Evolutionary conservation across 2,888 invertebrate genomes (phyloP).

Genomic region (Caenorhabditis uteleia): DNA sequence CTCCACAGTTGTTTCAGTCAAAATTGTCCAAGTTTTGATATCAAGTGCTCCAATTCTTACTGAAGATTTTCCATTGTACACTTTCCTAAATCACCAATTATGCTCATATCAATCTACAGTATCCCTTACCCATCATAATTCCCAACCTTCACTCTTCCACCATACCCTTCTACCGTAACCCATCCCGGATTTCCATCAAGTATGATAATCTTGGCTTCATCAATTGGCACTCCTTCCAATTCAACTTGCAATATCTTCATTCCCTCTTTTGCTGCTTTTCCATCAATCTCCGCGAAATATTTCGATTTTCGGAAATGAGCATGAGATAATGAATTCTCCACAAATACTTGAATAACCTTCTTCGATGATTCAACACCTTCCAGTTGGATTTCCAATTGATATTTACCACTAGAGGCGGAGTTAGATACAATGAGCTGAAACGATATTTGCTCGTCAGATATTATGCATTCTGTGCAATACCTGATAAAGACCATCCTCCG

Average conservation of each 20-base stretch:
- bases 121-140: slow-evolving; percentile 33
- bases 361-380: slow-evolving; percentile 7
- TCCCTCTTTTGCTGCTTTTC: slow-evolving; percentile 16
- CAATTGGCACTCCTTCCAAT: slow-evolving; percentile 55
- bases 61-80: slow-evolving; percentile 27
- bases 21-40: slow-evolving; percentile 41
- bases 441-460: not conserved
- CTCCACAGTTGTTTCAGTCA: slow-evolving; percentile 47
- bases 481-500: slow-evolving; percentile 32
- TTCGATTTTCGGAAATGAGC: slow-evolving; percentile 45
- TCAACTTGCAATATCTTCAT: slow-evolving; percentile 51
- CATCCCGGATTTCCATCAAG: slow-evolving; percentile 61
- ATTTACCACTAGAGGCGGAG: slow-evolving; percentile 40
- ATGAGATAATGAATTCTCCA: slow-evolving; percentile 40
- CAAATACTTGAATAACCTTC: slow-evolving; percentile 37
- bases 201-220: slow-evolving; percentile 55
- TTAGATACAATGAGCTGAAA: slow-evolving; percentile 26
- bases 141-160: slow-evolving; percentile 56
- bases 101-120: not conserved
- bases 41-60: slow-evolving; percentile 54
- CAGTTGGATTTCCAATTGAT: slow-evolving; percentile 26
- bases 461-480: slow-evolving; percentile 1
- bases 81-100: slow-evolving; percentile 35
- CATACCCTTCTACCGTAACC: slow-evolving; percentile 61
- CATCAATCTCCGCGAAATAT: slow-evolving; percentile 40